phyloP scores from a whole-genome alignment of 2,888 invertebrate species.

The Leptopilina drosophilae region DNA sequence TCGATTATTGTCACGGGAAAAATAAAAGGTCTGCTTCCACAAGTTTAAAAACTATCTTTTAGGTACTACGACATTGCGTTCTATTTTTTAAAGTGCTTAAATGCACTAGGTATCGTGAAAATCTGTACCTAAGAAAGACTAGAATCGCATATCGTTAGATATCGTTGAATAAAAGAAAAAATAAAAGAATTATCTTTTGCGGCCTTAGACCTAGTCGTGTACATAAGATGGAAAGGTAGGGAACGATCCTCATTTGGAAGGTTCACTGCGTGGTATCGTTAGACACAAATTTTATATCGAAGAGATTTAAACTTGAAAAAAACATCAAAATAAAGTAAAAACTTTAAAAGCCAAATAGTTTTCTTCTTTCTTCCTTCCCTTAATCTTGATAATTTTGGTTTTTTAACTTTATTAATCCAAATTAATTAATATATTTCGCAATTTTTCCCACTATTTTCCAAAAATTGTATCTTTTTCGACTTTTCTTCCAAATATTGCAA shows the following conservation, averaged over 20 bases:
- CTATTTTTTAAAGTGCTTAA: constrained; percentile 31
- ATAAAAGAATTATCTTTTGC: constrained; percentile 65
- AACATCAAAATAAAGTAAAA: constrained; percentile 71
- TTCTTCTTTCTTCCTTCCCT: constrained; percentile 19
- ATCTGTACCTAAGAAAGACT: constrained; percentile 46
- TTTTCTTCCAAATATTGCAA: too few species aligned
- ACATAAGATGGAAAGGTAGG: constrained; percentile 69
- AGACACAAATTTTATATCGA: constrained; percentile 76
- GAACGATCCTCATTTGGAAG: constrained; percentile 68
- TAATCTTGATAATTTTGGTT: constrained; percentile 18
- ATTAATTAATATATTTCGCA: too few species aligned
- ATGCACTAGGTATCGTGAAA: constrained; percentile 46
- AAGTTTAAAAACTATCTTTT: constrained; percentile 26
- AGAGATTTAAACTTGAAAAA: constrained; percentile 71
- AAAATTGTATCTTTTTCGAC: too few species aligned
- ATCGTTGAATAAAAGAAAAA: constrained; percentile 51
- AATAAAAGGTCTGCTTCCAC: constrained; percentile 21
- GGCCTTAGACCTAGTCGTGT: constrained; percentile 76
- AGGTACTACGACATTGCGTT: constrained; percentile 37
- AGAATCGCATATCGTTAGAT: constrained; percentile 48
- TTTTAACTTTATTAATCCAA: neutral
- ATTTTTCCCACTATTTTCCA: too few species aligned
- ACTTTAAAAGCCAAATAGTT: constrained; percentile 68
- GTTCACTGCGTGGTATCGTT: constrained; percentile 75
- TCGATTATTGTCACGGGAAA: constrained; percentile 12